A percentile compares a stretch with the other conserved stretches of the same genome.
Evolutionary conservation across 2,888 invertebrate genomes (phyloP).

Genomic region (Macrophya annulata): DNA sequence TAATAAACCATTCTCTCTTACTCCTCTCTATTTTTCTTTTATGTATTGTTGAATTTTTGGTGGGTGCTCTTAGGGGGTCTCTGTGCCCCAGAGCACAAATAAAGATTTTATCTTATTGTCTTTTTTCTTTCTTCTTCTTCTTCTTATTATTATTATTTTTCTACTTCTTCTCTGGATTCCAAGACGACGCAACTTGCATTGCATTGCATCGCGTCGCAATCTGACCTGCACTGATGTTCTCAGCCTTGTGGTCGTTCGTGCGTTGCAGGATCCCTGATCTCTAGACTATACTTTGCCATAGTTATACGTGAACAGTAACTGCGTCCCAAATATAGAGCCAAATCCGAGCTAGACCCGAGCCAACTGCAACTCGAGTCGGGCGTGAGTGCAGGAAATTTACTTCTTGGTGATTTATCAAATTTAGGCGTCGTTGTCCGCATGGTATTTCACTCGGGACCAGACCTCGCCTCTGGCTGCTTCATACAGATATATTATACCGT

Average conservation of each 20-base stretch:
- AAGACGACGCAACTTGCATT: conserved; percentile 11
- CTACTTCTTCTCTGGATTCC: background rate
- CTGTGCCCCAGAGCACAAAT: conserved; percentile 1
- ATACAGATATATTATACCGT: conserved; percentile 19
- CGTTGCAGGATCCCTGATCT: conserved; percentile 39
- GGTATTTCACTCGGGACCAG: conserved; percentile 33
- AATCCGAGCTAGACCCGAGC: conserved; percentile 40
- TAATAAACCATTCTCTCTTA: conserved; percentile 36
- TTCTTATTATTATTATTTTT: background rate
- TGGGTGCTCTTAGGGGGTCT: background rate
- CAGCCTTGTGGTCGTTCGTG: conserved; percentile 21
- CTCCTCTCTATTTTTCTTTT: background rate
- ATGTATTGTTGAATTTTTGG: background rate
- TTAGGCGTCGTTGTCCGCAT: conserved; percentile 44
- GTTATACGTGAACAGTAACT: conserved; percentile 40
- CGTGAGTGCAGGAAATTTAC: conserved; percentile 46
- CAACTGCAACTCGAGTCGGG: conserved; percentile 36
- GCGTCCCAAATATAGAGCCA: conserved; percentile 40
- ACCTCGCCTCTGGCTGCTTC: conserved; percentile 23
- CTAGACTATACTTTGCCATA: conserved; percentile 30
- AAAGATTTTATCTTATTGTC: background rate
- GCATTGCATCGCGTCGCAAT: background rate
- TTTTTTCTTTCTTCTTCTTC: background rate
- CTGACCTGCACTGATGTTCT: background rate
- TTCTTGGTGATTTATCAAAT: conserved; percentile 52